Evolutionary conservation across 2,113 vertebrate genomes (phyloP).

Genomic region (Spea bombifrons): DNA sequence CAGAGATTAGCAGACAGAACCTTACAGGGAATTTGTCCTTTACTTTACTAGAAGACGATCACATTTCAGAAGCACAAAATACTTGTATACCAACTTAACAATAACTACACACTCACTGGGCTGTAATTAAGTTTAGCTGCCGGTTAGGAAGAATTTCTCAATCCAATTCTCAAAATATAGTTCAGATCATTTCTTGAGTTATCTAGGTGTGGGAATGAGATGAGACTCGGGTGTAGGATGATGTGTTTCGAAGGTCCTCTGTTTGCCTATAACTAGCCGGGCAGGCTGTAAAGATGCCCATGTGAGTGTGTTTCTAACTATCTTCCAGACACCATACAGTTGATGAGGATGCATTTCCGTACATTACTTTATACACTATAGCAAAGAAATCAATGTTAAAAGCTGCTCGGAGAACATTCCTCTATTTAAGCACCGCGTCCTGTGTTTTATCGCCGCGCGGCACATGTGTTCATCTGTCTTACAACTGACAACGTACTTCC

Average conservation of each 20-base stretch:
- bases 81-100: too few relatives aligned
- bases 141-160: too few relatives aligned
- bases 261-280: conserved; percentile 15
- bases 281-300: conserved; percentile 18
- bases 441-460: conserved; percentile 22
- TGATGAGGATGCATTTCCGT: conserved; percentile 29
- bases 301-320: conserved; percentile 13
- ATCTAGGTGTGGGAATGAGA: background rate
- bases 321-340: conserved; percentile 15
- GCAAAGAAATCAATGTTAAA: conserved; percentile 43
- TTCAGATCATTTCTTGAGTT: background rate
- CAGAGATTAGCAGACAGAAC: accelerated
- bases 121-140: too few relatives aligned
- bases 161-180: too few relatives aligned
- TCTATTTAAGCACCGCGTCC: conserved; percentile 26
- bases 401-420: conserved; percentile 28
- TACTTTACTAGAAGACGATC: too few relatives aligned
- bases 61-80: too few relatives aligned
- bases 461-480: conserved; percentile 43
- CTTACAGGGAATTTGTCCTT: too few relatives aligned
- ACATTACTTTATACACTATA: conserved; percentile 28
- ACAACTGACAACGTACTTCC: conserved; percentile 37
- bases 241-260: conserved; percentile 3
- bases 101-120: too few relatives aligned
- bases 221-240: conserved; percentile 2